Base-by-base conservation (phyloP, 2,888 invertebrate genomes). In the Zeuzera pyrina region DNA sequence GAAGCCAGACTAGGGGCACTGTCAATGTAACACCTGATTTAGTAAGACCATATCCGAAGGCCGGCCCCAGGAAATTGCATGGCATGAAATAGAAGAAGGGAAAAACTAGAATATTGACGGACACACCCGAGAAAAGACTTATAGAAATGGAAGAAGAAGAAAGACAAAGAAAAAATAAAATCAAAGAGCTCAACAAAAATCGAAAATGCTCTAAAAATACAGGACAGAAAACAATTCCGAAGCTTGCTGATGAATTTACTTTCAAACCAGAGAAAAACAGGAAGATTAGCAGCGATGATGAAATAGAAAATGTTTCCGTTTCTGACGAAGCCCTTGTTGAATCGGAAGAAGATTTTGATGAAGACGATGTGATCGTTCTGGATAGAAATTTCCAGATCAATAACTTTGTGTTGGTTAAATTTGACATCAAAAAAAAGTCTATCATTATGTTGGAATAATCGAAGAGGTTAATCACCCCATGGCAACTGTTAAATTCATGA, bases 401-500 rank as follows among this genome's bases (percentile, higher is more conserved):
- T 27, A 34, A 44, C 35, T 44, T 29, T 26, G 36, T 33, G 6
- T 34, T 35, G 4, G 38, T 41, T 26, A 41, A 44, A 41, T 44
- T 44, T 38, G 19, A 44, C 30, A 40, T 31, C 34, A 41, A 31
- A 39, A 23, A 16, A 36, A 36, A 38, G 38, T 38, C 31, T 25
- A 34, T 19, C 47, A 45, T 27, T 45, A 45, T 40, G 39, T 42
- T 25, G 42, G 47, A 22, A 35, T 14, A 41, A 45, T 41, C 12
- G 38, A 39, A 35, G 41, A 38, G 22, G 15, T 36, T 41, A 39
- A 38, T 44, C 39, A 23, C 2, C 1, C 23, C 2, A 23, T 23
- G 47, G 43, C 47, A 31, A 44, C 42, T 25, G 35, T 43, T 3
- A 49, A 23, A n/a, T 23, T 23, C 42, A 45, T 47, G 44, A 31